Base-by-base conservation (phyloP, 2,797 vertebrate species). In the Vespertilio murinus region DNA sequence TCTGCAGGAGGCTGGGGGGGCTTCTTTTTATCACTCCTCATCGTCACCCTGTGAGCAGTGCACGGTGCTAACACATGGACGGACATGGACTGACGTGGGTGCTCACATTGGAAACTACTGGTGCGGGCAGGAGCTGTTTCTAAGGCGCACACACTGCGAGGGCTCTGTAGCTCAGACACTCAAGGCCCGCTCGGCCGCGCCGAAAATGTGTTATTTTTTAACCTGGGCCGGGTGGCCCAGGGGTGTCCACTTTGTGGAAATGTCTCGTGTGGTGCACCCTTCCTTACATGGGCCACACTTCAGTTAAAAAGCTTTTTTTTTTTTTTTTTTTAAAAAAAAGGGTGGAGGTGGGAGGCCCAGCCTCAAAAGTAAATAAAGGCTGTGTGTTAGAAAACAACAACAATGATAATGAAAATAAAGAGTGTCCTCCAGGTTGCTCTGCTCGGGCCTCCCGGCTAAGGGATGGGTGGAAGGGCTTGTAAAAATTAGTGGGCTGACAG, bases 401-500 rank as follows among this genome's bases (percentile, higher is more conserved):
- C 61, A 89, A 90, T 74, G 70, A 38, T 88, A 17, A 49, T 73
- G 20, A 75, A 94, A 95, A 89, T 86, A 73, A 75, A 93, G 83
- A 82, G 25, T 25, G 30, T 71, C 64, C 40, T 94, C 33, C n/a
- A 42, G 78, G 49, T 40, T 83, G 78, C 82, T 77, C 70, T 88
- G 79, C 74, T 83, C 22, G 23, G 79, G 59, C 42, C n/a, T 80
- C 65, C 56, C 35, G 30, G 47, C 69, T 91, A 38, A 93, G 74
- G 88, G 90, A 74, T 54, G 73, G 45, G 45, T 85, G 52, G 49
- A 42, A 92, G 67, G 61, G 45, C 91, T 97, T 95, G 79, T 96
- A 94, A 95, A 94, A 96, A 96, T 94, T 77, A 91, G 89, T 77
- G 75, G 86, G 54, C 80, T 95, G 91, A 93, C 94, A 78, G 70